A percentile compares a stretch with the other conserved stretches of the same genome.
Conservation (phyloP, 2,888 invertebrate species). For the Cecidostiba fungosa region DNA sequence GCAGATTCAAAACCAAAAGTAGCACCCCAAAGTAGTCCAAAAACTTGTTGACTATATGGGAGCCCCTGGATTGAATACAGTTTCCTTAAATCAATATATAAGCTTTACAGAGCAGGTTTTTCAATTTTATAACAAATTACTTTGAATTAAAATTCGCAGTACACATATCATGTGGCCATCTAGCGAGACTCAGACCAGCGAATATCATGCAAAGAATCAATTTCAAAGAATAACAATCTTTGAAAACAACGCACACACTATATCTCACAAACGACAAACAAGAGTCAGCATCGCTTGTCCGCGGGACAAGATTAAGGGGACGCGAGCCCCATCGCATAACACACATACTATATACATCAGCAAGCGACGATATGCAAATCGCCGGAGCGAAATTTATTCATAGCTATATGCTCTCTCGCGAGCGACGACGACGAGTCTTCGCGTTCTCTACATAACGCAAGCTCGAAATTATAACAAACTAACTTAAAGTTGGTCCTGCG, state of each 20-base stretch:
- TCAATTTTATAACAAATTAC: too few species aligned
- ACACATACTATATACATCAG: neutral
- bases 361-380: conserved; percentile 72
- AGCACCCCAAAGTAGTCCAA: too few species aligned
- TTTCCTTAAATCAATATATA: too few species aligned
- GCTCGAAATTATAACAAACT: conserved; percentile 68
- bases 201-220: neutral
- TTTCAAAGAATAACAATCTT: conserved; percentile 13
- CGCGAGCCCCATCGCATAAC: neutral
- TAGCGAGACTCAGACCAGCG: too few species aligned
- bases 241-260: neutral
- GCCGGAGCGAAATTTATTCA: conserved; percentile 73
- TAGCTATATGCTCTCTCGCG: conserved; percentile 68
- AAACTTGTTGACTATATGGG: too few species aligned
- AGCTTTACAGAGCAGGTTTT: too few species aligned
- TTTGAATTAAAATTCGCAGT: too few species aligned
- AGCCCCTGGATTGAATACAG: too few species aligned
- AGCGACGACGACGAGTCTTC: conserved; percentile 66
- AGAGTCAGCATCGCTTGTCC: neutral
- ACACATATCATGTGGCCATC: too few species aligned
- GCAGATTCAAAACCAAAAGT: too few species aligned
- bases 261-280: conserved; percentile 64
- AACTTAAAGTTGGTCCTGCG: conserved; percentile 60
- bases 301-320: conserved; percentile 41
- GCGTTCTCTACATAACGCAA: conserved; percentile 56